Evolutionary conservation across 2,113 vertebrate genomes (phyloP), one percentile per base, ranked within the genome.

Genomic region (Tachysurus vachellii): DNA sequence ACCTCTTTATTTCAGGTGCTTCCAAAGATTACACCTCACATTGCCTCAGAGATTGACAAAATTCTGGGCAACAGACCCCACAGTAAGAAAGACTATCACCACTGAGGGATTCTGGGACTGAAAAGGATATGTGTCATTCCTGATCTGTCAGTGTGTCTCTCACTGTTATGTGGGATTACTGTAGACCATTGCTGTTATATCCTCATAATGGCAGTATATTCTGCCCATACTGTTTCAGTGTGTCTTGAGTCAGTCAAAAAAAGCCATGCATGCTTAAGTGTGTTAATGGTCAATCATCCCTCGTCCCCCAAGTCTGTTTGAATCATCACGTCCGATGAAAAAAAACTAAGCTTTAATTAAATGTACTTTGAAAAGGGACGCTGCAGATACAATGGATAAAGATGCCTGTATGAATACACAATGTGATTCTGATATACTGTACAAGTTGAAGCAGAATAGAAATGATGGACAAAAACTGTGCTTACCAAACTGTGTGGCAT

Each of bases 1-100:
- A 36, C 2, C 80, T 57, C 81, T 57, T 84, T 9, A 36, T 76
- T 31, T 31, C 91, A 99, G 98, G 97, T 99, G 85, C 97, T 99
- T 95, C 96, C 98, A 94, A 99, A 99, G 95, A 98, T 99, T 96
- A 98, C 97, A 26, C 94, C 97, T 80, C 96, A 97, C 0, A 96
- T 99, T 77, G 97, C 97, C 54, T 94, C 96, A 0, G 98, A 99
- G 87, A 96, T 99, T 56, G 98, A 99, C 91, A 97, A 97, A 88
- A 95, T 99, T 82, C 89, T 99, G 86, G 97, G 97, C 83, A 99
- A 99, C 88, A 97, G 96, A 92, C 98, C 98, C 91, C 97, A 96
- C 93, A 97, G 95, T 95, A 99, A 98, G 95, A 98, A 95, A 93
- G 98, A 99, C 94, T 97, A 96, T 90, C 94, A 95, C 59, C 92